Evolutionary conservation across 1,140 invertebrate species (phyloP).

Genomic region (Sycophila sp.): DNA sequence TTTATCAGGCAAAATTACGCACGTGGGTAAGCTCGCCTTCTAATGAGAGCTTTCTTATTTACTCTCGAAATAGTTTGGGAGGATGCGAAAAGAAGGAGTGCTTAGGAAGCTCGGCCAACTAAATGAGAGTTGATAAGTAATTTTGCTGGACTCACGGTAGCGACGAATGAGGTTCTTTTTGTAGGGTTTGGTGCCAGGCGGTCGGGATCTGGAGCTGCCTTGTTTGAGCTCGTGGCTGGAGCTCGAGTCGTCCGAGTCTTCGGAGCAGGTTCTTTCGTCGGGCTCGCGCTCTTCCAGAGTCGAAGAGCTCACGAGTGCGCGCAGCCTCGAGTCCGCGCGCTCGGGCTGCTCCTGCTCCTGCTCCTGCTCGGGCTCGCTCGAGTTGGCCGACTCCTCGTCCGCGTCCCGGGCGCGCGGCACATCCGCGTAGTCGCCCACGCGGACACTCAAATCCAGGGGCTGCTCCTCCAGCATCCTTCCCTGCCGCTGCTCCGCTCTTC

Average conservation of each 20-base stretch:
- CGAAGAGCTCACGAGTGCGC: slow-evolving; percentile 39
- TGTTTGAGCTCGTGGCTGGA: slow-evolving; percentile 67
- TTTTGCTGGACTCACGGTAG: slow-evolving; percentile 79
- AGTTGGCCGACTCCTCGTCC: slow-evolving; percentile 43
- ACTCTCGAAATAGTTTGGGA: background rate
- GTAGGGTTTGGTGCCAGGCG: slow-evolving; percentile 77
- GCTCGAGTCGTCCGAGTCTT: slow-evolving; percentile 78
- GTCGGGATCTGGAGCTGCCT: slow-evolving; percentile 54
- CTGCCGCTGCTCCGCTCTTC: too few relatives aligned
- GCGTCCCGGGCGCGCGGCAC: slow-evolving; percentile 34
- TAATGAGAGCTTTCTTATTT: background rate
- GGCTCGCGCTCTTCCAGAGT: slow-evolving; percentile 59
- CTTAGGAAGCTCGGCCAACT: background rate
- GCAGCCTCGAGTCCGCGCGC: slow-evolving; percentile 47
- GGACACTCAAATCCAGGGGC: slow-evolving; percentile 61
- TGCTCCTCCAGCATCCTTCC: slow-evolving; percentile 63
- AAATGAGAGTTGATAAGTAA: background rate
- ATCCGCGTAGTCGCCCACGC: slow-evolving; percentile 58
- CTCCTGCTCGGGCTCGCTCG: slow-evolving; percentile 36
- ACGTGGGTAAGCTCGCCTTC: slow-evolving; percentile 34
- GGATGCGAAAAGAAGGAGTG: background rate
- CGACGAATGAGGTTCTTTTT: slow-evolving; percentile 89
- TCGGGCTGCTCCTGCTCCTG: slow-evolving; percentile 47
- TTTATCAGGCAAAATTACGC: slow-evolving; percentile 62
- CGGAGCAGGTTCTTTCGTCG: slow-evolving; percentile 70